A percentile compares a stretch with the other conserved stretches of the same genome.
These are phyloP conservation scores for Sardina pilchardus DNA, from an alignment of 2,113 vertebrate species.

Conservation along the genomic window DNA sequence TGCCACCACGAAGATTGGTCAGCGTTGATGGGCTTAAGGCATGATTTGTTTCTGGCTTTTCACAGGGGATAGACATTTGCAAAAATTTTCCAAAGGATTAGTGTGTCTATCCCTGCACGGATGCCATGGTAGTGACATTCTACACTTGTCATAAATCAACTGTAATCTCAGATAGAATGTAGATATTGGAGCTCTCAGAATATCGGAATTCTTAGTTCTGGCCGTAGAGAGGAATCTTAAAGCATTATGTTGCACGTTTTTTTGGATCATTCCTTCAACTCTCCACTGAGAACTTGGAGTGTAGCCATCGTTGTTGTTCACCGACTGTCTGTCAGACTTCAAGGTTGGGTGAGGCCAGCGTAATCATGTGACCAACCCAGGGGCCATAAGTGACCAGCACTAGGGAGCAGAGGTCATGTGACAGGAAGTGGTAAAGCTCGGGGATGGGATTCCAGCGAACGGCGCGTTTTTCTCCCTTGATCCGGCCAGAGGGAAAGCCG, in stretches of 20 bases:
- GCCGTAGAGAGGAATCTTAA: background rate
- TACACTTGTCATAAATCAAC: background rate
- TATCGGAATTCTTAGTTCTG: background rate
- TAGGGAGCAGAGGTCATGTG: constrained; percentile 49
- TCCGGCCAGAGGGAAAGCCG: background rate
- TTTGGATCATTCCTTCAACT: background rate
- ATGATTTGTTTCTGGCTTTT: background rate
- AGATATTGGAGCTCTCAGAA: background rate
- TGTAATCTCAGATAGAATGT: background rate
- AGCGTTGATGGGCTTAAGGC: background rate
- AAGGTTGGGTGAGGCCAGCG: constrained; percentile 1
- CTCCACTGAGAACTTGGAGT: background rate
- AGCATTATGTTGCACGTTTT: background rate
- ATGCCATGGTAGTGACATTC: background rate
- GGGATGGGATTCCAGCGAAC: background rate
- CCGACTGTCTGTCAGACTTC: constrained; percentile 11
- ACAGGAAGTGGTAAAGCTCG: constrained; percentile 45
- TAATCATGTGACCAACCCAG: constrained; percentile 24
- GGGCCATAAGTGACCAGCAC: background rate
- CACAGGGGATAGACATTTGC: background rate
- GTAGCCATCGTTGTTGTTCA: background rate
- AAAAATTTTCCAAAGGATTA: background rate
- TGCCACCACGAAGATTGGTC: background rate
- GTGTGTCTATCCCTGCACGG: background rate
- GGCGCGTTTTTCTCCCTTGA: background rate